Percentiles rank a stretch among this genome's conserved stretches.
These are phyloP conservation scores for Elaphurus davidianus DNA, from an alignment of 2,113 vertebrate genomes.

Conservation along the genomic window DNA sequence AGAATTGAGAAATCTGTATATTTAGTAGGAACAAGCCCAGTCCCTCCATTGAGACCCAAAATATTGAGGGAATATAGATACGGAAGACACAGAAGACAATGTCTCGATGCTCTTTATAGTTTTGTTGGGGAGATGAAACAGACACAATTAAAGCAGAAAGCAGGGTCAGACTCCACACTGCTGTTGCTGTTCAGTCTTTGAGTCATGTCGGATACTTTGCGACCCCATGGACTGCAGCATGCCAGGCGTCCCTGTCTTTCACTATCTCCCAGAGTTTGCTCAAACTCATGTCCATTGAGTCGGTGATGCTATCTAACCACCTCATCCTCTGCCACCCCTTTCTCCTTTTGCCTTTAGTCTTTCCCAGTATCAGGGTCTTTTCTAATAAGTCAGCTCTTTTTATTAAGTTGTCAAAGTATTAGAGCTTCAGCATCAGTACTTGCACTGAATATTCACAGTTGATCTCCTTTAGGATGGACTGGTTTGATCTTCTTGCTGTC, in stretches of 20 bases:
- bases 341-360: background rate
- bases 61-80: background rate
- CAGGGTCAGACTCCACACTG: background rate
- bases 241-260: background rate
- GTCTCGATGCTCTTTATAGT: background rate
- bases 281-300: background rate
- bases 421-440: background rate
- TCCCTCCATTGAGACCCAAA: background rate
- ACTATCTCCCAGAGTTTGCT: background rate
- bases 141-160: background rate
- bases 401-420: background rate
- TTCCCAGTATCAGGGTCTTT: background rate
- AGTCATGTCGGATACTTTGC: background rate
- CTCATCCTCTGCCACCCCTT: background rate
- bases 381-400: background rate
- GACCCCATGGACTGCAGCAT: background rate
- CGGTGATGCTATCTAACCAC: background rate
- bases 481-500: background rate
- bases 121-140: slow-evolving; percentile 26
- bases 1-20: background rate
- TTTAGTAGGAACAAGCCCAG: background rate
- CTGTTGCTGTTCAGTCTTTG: background rate
- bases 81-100: background rate
- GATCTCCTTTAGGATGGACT: background rate
- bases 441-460: background rate